Evolutionary conservation across 2,888 invertebrate species (phyloP).

Genomic region (Orthosia gothica): DNA sequence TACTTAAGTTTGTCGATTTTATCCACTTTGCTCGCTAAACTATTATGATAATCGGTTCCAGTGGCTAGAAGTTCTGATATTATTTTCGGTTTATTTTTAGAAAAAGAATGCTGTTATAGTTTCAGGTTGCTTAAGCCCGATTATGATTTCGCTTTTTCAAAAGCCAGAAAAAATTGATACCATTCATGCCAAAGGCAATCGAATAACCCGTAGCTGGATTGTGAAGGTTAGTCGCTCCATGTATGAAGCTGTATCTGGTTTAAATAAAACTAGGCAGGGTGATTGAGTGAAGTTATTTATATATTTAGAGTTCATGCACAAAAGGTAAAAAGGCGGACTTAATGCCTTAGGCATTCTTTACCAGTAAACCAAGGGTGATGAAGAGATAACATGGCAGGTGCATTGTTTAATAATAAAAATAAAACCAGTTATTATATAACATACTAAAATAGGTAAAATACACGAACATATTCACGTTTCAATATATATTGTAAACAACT

Average conservation of each 20-base stretch:
- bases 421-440: too few relatives aligned
- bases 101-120: not conserved
- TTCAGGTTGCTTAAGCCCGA: not conserved
- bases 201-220: not conserved
- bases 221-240: too few relatives aligned
- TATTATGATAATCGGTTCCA: slow-evolving; percentile 65
- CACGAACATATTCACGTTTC: too few relatives aligned
- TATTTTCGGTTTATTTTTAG: slow-evolving; percentile 25
- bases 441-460: too few relatives aligned
- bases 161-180: not conserved
- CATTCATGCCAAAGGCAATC: not conserved
- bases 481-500: too few relatives aligned
- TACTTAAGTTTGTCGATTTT: slow-evolving; percentile 81
- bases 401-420: too few relatives aligned
- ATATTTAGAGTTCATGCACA: too few relatives aligned
- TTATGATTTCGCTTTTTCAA: not conserved
- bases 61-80: slow-evolving; percentile 32
- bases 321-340: too few relatives aligned
- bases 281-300: not conserved
- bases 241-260: not conserved
- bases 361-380: too few relatives aligned
- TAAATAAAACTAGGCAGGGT: not conserved
- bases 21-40: slow-evolving; percentile 66
- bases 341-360: too few relatives aligned
- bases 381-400: too few relatives aligned